A percentile compares a stretch with the other conserved stretches of the same genome.
Evolutionary conservation across 2,113 vertebrate genomes (phyloP).

Genomic region (Tychaedon coryphoeus): DNA sequence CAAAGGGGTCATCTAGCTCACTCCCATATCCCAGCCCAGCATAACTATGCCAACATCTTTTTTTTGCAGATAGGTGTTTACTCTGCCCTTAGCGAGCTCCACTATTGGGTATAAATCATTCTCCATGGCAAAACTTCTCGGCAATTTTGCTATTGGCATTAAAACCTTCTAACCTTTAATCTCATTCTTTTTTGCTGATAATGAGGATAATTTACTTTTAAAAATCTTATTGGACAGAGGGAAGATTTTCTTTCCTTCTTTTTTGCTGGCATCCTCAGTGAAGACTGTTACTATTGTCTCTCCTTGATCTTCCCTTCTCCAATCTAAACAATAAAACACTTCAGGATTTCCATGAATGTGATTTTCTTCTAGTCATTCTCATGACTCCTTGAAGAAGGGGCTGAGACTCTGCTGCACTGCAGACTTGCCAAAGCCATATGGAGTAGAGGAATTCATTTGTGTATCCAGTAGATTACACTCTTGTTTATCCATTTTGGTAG

Average conservation of each 20-base stretch:
- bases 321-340: not conserved
- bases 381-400: not conserved
- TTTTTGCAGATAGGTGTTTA: not conserved
- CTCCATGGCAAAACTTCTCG: not conserved
- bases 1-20: not conserved
- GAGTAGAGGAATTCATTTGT: not conserved
- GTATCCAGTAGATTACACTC: not conserved
- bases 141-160: not conserved
- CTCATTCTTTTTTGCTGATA: not conserved
- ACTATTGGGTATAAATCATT: not conserved
- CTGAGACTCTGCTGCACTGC: not conserved
- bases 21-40: not conserved
- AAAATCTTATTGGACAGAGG: not conserved
- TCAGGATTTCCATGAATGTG: not conserved
- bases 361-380: not conserved
- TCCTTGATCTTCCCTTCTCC: not conserved
- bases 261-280: not conserved
- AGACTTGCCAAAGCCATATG: not conserved
- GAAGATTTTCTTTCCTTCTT: not conserved
- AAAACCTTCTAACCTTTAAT: not conserved
- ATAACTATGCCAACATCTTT: not conserved
- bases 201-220: not conserved
- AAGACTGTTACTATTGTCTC: not conserved
- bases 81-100: fast-evolving
- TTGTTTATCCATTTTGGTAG: not conserved